Evolutionary conservation across 2,113 vertebrate species (phyloP).

Genomic region (Oryctolagus cuniculus): DNA sequence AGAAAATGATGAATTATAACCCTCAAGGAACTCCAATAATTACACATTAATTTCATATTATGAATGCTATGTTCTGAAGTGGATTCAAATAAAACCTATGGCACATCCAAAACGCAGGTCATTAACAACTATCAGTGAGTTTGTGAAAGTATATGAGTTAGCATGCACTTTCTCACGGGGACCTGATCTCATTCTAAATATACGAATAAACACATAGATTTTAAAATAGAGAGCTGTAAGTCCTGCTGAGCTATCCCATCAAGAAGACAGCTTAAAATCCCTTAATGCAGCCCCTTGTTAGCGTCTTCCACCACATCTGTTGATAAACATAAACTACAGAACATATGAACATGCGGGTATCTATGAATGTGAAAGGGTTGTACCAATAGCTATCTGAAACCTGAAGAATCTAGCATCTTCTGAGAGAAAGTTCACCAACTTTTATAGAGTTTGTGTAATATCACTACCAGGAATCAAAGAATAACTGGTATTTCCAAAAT

Average conservation of each 20-base stretch:
- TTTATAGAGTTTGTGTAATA: not conserved
- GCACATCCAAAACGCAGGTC: not conserved
- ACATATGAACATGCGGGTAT: not conserved
- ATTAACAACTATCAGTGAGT: not conserved
- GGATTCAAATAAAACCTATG: not conserved
- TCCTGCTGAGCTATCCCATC: not conserved
- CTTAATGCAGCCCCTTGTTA: not conserved
- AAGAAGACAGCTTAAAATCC: not conserved
- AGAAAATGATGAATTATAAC: not conserved
- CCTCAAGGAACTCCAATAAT: not conserved
- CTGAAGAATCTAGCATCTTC: not conserved
- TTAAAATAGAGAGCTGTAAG: not conserved
- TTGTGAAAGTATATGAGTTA: not conserved
- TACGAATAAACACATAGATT: not conserved
- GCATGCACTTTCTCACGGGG: not conserved
- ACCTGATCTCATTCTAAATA: not conserved
- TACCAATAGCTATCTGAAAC: not conserved
- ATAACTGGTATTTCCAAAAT: not conserved
- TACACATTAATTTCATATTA: slow-evolving; percentile 32
- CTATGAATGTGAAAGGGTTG: not conserved
- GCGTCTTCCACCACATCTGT: not conserved
- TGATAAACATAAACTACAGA: not conserved
- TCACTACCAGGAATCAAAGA: not conserved
- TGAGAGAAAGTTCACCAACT: not conserved
- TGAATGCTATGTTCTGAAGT: not conserved